Evolutionary conservation across 2,888 invertebrate species (phyloP), one percentile per base, ranked within the genome.

Genomic region (Nezara viridula): DNA sequence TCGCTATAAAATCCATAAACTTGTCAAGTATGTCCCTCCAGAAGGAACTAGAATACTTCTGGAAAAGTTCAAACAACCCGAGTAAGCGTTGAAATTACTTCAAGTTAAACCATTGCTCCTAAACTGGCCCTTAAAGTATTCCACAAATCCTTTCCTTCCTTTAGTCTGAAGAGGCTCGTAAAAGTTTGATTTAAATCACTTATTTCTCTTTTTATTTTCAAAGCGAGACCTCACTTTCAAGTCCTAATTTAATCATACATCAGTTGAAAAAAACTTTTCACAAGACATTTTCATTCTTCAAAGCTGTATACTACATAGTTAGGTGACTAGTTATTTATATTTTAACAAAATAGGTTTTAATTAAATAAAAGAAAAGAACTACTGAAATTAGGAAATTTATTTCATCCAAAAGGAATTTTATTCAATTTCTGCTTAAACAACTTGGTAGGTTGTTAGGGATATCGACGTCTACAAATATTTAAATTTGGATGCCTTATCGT

Each of bases 1-100:
- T 12, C 21, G 24, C 24, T 81, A 81, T 44, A 81, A 44, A 81
- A 81, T 47, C n/a, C 81, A 81, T 81, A 44, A 81, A 47, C 44
- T 81, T 73, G 32, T 73, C 32, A 73, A 73, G 66, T 73, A 73
- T 73, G 6, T 73, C 6, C 37, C 37, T 37, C 19, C 21, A 73
- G 32, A 37, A 73, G 32, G 1, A 21, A 73, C 32, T 60, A 60
- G 14, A 37, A 47, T n/a, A 47, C n/a, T 81, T 44, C 5, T 44
- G 44, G 44, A n/a, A 81, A 81, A 81, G 44, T 81, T 81, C 37
- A 77, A 40, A 47, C 24, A 44, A 10, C 14, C n/a, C 44, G 40
- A 81, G 47, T n/a, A 44, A 40, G 44, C n/a, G n/a, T n/a, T 81
- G 40, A 44, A 81, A 81, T 44, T 77, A 21, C 24, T 77, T 40